Base-by-base conservation (phyloP, 2,888 invertebrate genomes). In the Merodon equestris region DNA sequence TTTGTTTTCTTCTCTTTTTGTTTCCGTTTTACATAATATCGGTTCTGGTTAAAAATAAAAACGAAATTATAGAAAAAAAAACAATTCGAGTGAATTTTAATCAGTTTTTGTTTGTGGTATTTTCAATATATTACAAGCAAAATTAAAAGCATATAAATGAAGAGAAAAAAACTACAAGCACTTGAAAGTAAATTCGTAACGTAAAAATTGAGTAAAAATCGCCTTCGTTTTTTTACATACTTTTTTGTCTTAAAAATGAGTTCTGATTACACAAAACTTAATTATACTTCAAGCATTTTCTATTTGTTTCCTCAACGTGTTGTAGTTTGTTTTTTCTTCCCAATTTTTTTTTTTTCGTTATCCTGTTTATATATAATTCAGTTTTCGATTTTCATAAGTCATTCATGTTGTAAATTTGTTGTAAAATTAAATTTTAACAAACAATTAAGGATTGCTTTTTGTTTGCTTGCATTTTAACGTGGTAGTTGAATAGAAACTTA, bases 401-500 rank as follows among this genome's bases (percentile, higher is more conserved):
- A 40, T 36, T 36, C 10, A 10, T 36, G 5, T 36, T 36, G 36
- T 36, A 10, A 9, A 36, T 36, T 36, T n/a, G 7, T 36, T 10
- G 40, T 40, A n/a, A 27, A 27, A 27, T 53, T 70, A 5, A 64
- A 7, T 40, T 40, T 10, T 40, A 3, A 40, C 40, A n/a, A 10
- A n/a, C 40, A 7, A 27, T 56, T 50, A 14, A 40, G 19, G 34
- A 40, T 10, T 40, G 40, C n/a, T 40, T 40, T 40, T 40, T 9
- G n/a, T 40, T 40, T 40, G 40, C 9, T 40, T 40, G 10, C n/a
- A 10, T 40, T 40, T 5, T 77, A 77, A 67, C 61, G 67, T 63
- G 67, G 68, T 54, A 68, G 27, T 79, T 79, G 74, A 79, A 79
- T 79, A 79, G 79, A 79, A 79, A 79, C 82, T 82, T 81, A 82